Percentiles rank a stretch among this genome's conserved stretches.
Evolutionary conservation across 2,113 vertebrate genomes (phyloP).

Genomic region (Pandion haliaetus): DNA sequence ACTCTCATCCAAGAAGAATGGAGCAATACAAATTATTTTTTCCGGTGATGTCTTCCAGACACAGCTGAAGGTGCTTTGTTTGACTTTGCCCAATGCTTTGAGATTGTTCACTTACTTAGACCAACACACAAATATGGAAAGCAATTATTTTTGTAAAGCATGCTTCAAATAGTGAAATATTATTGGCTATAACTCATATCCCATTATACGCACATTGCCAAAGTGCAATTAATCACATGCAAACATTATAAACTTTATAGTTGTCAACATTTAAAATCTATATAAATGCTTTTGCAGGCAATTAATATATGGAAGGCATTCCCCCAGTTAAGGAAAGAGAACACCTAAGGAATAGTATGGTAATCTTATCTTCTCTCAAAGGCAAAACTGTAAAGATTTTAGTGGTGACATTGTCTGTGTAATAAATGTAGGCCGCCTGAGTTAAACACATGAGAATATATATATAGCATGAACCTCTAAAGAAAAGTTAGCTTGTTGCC

Average conservation of each 20-base stretch:
- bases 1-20: neutral
- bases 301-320: neutral
- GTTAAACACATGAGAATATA: neutral
- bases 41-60: neutral
- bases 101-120: neutral
- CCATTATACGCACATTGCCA: neutral
- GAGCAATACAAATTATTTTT: neutral
- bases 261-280: neutral
- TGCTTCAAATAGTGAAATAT: neutral
- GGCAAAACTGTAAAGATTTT: slow-evolving; percentile 37
- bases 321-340: neutral
- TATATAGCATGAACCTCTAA: neutral
- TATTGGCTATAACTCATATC: neutral
- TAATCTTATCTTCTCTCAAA: neutral
- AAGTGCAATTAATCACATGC: neutral
- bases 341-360: neutral
- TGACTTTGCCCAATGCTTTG: neutral
- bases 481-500: neutral
- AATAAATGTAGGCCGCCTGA: slow-evolving; percentile 15
- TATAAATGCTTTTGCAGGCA: neutral
- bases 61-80: neutral
- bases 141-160: neutral
- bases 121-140: neutral
- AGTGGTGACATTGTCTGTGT: neutral
- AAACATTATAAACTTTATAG: neutral